Evolutionary conservation across 2,888 invertebrate species (phyloP), one percentile per base, ranked within the genome.

Genomic region (Limnephilus lunatus): DNA sequence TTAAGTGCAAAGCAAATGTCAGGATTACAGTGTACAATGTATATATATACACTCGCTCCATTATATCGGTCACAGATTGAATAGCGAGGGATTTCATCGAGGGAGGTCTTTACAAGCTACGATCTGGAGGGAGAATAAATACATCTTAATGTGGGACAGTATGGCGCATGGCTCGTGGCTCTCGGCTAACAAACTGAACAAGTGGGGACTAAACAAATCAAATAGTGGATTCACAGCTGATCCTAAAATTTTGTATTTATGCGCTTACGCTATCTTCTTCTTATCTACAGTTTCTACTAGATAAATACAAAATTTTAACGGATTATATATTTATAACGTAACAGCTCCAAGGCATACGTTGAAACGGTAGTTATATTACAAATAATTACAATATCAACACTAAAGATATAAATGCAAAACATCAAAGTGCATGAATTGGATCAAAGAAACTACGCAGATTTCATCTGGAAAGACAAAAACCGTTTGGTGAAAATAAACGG

Each of bases 271-370:
- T 95, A 95, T 81, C 82, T 82, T 90, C 85, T 30, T 82, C 83
- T 92, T 96, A 96, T 96, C 96, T 96, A 96, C 96, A 96, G 95
- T 96, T 95, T 95, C 96, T 96, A 96, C 96, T 95, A 95, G 95
- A 96, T 96, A 96, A 96, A 96, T 96, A 96, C 96, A 96, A 96
- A 96, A 96, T 96, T 96, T 96, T 96, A 96, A 95, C 95, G 94
- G 95, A 92, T 92, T 92, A 94, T 94, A 92, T 92, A 92, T 93
- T 91, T 94, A 95, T 95, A 96, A 96, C 95, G 95, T 96, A 96
- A 94, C 95, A 96, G 95, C 95, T 95, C 95, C 92, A 95, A 96
- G 95, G 95, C 95, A 95, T 95, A 95, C 95, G 95, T 95, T 96
- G 95, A 95, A 92, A 93, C 90, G 95, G 95, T 95, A 95, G 95